These are phyloP conservation scores for Hyaena hyaena DNA, from an alignment of 2,113 vertebrate species.

Conservation along the genomic window DNA sequence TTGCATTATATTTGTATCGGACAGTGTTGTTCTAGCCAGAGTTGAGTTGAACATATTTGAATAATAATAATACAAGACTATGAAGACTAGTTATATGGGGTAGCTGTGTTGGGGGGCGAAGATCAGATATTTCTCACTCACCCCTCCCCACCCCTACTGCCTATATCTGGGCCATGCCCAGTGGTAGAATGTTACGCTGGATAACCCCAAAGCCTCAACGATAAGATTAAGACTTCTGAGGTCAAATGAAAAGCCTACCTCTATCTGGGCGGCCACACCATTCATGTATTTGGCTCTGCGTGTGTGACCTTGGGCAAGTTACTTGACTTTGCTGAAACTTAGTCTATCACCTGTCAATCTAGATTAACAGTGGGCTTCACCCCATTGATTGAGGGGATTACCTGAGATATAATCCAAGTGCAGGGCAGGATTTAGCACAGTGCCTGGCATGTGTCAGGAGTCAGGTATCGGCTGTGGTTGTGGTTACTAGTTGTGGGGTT, in stretches of 20 bases:
- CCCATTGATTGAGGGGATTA: not conserved
- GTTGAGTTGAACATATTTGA: not conserved
- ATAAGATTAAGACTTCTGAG: not conserved
- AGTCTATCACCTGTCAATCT: not conserved
- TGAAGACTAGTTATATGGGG: not conserved
- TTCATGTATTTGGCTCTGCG: not conserved
- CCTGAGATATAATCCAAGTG: not conserved
- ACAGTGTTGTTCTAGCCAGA: not conserved
- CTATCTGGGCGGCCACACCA: not conserved
- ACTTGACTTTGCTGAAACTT: not conserved
- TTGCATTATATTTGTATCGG: not conserved
- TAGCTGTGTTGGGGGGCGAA: not conserved
- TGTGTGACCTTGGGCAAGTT: slow-evolving; percentile 2
- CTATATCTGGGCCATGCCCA: not conserved
- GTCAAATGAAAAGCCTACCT: not conserved
- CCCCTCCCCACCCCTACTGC: not conserved
- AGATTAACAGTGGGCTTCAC: not conserved
- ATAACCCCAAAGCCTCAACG: not conserved
- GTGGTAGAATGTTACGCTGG: not conserved
- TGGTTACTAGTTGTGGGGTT: not conserved
- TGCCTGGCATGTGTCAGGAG: not conserved
- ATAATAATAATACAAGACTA: not conserved
- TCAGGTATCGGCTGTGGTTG: not conserved
- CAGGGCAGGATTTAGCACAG: not conserved
- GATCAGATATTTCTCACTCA: not conserved